Percentiles rank a stretch among this genome's conserved stretches.
phyloP scores from a whole-genome alignment of 92 coral and sea anemone genomes.

The Porites evermanni region DNA sequence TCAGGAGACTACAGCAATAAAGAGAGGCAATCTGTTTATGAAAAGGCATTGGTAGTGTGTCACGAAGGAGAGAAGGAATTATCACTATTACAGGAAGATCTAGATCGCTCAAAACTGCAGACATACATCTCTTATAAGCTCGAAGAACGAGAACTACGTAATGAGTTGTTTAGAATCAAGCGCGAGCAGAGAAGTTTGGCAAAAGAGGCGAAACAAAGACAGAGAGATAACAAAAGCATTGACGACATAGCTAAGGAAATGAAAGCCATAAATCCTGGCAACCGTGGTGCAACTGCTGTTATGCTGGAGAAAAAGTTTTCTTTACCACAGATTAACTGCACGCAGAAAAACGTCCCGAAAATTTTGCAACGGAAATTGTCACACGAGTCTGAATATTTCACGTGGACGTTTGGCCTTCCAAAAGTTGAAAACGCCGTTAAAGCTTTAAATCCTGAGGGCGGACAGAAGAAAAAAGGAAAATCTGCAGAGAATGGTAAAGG shows the following conservation, averaged over 20 bases:
- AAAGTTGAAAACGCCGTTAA: constrained; percentile 48
- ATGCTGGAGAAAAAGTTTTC: constrained; percentile 72
- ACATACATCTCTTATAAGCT: constrained; percentile 80
- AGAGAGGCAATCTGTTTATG: constrained; percentile 81
- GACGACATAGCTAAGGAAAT: constrained; percentile 85
- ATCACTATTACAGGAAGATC: constrained; percentile 56
- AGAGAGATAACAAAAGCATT: constrained; percentile 61
- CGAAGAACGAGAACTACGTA: constrained; percentile 72
- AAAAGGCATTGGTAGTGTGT: constrained; percentile 77
- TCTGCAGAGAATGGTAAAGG: constrained; percentile 13
- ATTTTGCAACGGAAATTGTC: constrained; percentile 73
- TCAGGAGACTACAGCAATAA: constrained; percentile 58
- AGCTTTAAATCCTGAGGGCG: constrained; percentile 2
- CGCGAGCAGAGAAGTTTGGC: constrained; percentile 73
- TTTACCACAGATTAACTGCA: constrained; percentile 72
- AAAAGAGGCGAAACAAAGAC: constrained; percentile 73
- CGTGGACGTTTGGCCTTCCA: constrained; percentile 87
- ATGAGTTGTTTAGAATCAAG: constrained; percentile 70
- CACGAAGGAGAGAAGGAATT: constrained; percentile 74
- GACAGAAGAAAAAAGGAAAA: constrained; percentile 25
- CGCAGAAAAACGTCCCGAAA: constrained; percentile 74
- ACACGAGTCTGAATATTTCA: constrained; percentile 81
- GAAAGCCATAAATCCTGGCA: constrained; percentile 40
- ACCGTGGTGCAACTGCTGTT: constrained; percentile 58
- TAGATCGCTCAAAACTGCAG: constrained; percentile 70